Percentiles rank a stretch among this genome's conserved stretches.
phyloP scores from a whole-genome alignment of 1,140 invertebrate genomes.

The Lethocerus indicus region DNA sequence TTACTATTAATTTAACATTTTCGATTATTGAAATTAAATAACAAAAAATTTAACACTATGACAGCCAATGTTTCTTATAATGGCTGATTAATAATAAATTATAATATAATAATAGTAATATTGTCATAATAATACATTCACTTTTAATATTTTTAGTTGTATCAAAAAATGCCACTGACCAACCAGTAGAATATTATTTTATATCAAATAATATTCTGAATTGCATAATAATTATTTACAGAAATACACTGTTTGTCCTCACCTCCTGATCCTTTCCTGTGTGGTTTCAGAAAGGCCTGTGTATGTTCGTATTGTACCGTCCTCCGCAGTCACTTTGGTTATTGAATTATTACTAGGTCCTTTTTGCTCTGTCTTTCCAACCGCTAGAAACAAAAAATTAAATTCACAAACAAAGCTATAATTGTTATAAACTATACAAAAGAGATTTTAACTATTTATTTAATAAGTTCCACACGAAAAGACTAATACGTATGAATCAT shows the following conservation, averaged over 20 bases:
- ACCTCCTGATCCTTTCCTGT: slow-evolving; percentile 41
- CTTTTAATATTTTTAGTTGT: neutral
- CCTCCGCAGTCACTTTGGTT: no score
- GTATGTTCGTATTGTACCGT: slow-evolving; percentile 35
- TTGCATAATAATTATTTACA: neutral
- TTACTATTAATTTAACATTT: neutral
- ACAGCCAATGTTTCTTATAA: neutral
- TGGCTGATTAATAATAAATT: neutral
- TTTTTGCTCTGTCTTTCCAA: no score
- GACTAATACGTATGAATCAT: no score
- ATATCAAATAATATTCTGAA: neutral
- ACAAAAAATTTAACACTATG: no score
- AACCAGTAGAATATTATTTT: neutral
- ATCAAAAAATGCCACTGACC: neutral
- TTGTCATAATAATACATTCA: neutral
- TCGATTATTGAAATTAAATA: neutral
- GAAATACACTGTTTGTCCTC: neutral
- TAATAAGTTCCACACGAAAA: no score
- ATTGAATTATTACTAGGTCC: no score
- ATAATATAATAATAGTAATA: neutral
- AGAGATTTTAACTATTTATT: no score
- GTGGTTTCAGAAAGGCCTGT: slow-evolving; percentile 36
- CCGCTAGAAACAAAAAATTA: no score
- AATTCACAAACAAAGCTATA: no score
- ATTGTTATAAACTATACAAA: no score